Conservation (phyloP, 2,888 invertebrate genomes). For the Chloroclystis v-ata region DNA sequence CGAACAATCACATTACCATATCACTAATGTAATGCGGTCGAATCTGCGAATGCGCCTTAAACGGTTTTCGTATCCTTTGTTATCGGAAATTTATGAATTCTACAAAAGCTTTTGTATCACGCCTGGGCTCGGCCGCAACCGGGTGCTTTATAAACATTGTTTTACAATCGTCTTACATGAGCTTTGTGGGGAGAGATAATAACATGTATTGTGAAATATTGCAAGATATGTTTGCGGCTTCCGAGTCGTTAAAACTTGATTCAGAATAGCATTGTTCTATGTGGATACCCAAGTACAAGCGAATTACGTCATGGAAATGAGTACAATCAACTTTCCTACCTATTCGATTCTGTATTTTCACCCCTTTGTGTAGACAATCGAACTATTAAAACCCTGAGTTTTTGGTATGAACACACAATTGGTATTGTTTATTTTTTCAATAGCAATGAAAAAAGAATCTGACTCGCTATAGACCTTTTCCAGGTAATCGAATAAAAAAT, state of each 20-base stretch:
- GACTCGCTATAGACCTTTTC: slow-evolving; percentile 12
- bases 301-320: not conserved
- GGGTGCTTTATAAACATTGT: slow-evolving; percentile 58
- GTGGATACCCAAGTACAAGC: not conserved
- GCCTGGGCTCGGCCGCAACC: slow-evolving; percentile 42
- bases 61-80: slow-evolving; percentile 73
- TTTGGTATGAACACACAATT: not conserved
- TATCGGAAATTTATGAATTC: slow-evolving; percentile 70
- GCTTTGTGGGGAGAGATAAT: slow-evolving; percentile 44
- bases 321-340: no score
- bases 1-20: slow-evolving; percentile 77
- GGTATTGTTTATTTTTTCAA: slow-evolving; percentile 14
- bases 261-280: slow-evolving; percentile 4
- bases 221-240: slow-evolving; percentile 34
- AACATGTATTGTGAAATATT: slow-evolving; percentile 37
- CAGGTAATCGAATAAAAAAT: slow-evolving; percentile 27
- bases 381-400: not conserved
- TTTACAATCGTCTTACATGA: slow-evolving; percentile 54
- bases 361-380: not conserved
- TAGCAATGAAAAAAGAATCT: slow-evolving; percentile 17
- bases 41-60: slow-evolving; percentile 69
- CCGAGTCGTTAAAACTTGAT: slow-evolving; percentile 25
- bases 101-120: slow-evolving; percentile 61
- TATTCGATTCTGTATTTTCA: not conserved
- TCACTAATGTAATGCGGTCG: slow-evolving; percentile 71